These are phyloP conservation scores for Proctacanthus coquilletti DNA, from an alignment of 1,140 invertebrate genomes.

Conservation along the genomic window DNA sequence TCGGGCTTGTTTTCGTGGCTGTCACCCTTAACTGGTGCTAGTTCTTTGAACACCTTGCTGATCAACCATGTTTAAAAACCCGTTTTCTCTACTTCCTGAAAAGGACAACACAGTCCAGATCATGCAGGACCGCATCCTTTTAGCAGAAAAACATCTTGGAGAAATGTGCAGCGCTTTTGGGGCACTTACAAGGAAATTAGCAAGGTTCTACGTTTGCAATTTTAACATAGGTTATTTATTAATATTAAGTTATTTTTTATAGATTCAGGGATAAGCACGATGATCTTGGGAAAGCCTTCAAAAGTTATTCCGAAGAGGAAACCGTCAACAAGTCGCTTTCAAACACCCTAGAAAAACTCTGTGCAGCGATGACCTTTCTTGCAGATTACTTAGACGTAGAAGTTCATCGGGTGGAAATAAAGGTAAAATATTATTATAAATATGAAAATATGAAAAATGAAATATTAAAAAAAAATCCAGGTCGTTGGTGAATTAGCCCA, in stretches of 20 bases:
- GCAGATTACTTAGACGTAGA: conserved; percentile 54
- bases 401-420: conserved; percentile 50
- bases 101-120: conserved; percentile 32
- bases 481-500: conserved; percentile 40
- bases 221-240: neutral
- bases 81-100: too few relatives aligned
- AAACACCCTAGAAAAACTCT: conserved; percentile 42
- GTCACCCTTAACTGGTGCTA: too few relatives aligned
- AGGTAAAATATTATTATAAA: conserved; percentile 35
- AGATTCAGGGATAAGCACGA: conserved; percentile 54
- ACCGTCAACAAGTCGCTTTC: conserved; percentile 50
- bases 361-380: conserved; percentile 44
- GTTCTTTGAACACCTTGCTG: too few relatives aligned
- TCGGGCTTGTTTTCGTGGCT: too few relatives aligned
- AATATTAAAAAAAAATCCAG: conserved; percentile 7
- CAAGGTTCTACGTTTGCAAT: conserved; percentile 42
- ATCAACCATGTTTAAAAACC: too few relatives aligned
- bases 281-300: conserved; percentile 46
- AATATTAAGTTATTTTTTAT: neutral
- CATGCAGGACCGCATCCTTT: conserved; percentile 51
- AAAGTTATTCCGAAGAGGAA: conserved; percentile 48
- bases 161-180: conserved; percentile 50
- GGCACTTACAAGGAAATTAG: conserved; percentile 48
- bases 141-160: conserved; percentile 49
- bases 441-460: too few relatives aligned